Percentiles rank a stretch among this genome's conserved stretches.
Evolutionary conservation across 2,113 vertebrate genomes (phyloP).

Genomic region (Chrysemys picta): DNA sequence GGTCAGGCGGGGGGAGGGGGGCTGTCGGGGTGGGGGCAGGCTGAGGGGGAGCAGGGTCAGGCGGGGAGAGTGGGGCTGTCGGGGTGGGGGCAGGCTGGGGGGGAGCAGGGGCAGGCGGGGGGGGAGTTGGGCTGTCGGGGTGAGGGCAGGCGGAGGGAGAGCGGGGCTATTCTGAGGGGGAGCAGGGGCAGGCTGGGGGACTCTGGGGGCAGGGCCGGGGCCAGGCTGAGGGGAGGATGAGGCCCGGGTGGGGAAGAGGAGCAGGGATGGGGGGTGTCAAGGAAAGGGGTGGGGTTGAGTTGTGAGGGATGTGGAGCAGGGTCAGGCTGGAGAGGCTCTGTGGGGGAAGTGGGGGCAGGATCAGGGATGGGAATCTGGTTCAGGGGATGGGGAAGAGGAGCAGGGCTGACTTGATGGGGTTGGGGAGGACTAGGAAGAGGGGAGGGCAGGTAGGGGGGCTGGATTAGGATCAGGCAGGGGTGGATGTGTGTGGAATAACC

Average conservation of each 20-base stretch:
- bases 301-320: neutral
- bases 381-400: neutral
- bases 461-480: neutral
- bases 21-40: neutral
- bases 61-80: too few relatives aligned
- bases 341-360: neutral
- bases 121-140: neutral
- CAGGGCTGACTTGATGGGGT: too few relatives aligned
- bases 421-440: neutral
- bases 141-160: neutral
- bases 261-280: neutral
- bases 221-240: too few relatives aligned
- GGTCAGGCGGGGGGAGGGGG: neutral
- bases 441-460: too few relatives aligned
- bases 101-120: neutral
- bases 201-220: too few relatives aligned
- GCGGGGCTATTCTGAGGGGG: too few relatives aligned
- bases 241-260: too few relatives aligned
- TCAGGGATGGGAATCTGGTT: neutral
- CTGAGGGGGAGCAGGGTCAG: too few relatives aligned
- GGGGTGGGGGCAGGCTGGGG: neutral
- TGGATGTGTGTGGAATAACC: neutral
- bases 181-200: neutral
- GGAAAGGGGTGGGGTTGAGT: neutral
- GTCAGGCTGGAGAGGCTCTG: neutral